Base-by-base conservation (phyloP, 2,113 vertebrate species). In the Pterocles orientalis region DNA sequence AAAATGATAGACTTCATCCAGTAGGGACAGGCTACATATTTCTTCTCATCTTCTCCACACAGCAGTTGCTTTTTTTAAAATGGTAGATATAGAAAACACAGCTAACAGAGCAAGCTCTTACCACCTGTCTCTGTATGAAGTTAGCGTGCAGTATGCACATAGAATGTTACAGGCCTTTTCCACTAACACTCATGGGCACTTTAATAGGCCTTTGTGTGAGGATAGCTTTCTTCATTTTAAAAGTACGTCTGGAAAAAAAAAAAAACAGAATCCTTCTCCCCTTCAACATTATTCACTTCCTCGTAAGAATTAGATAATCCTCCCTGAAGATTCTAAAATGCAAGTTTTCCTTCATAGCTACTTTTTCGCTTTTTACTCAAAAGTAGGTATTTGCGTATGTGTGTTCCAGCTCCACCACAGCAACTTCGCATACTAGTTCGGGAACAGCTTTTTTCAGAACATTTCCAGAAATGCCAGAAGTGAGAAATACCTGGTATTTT, bases 401-500 rank as follows among this genome's bases (percentile, higher is more conserved):
- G 61, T 75, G 43, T 86, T 94, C 56, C 84, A 87, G 72, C 64
- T 86, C 69, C 58, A 79, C 48, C 47, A 91, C 26, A 50, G 69
- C 57, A 15, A 84, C 70, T 92, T 90, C 76, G 28, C 56, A 66
- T 54, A 54, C 28, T 18, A 81, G 64, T 33, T 84, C 13, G 6
- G 84, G 62, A 93, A 93, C 50, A 82, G 66, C 58, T 92, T 90
- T 92, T 92, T 80, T 85, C 78, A 92, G 78, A 91, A 82, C 7
- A 10, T 65, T 94, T 92, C 88, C 82, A 88, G 88, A 93, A 82
- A 62, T 88, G 62, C 45, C 78, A 86, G 70, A 88, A 95, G 53
- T 85, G 57, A 94, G 34, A 92, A 90, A 85, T 76, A 96, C 82
- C 88, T 93, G 66, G 65, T 90, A 76, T 93, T 93, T 85, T 64